phyloP scores from a whole-genome alignment of 2,888 invertebrate species.

The Athalia rosae region DNA sequence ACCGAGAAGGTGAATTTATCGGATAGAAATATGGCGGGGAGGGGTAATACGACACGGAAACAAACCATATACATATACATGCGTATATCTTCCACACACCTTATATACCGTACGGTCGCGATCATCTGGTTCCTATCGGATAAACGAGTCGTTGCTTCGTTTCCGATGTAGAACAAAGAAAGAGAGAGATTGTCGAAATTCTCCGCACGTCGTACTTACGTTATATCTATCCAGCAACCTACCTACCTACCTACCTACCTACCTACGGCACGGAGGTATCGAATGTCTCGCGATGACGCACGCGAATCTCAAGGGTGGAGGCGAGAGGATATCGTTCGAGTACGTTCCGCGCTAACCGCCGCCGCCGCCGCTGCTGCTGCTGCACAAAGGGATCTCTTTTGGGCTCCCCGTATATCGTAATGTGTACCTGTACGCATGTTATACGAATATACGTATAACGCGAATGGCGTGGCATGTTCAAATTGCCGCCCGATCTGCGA shows the following conservation, averaged over 20 bases:
- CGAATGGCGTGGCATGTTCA: too few species aligned
- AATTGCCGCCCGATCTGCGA: too few species aligned
- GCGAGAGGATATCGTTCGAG: not conserved
- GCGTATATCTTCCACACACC: too few species aligned
- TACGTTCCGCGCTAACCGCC: not conserved
- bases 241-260: not conserved
- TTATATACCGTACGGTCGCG: conserved; percentile 1
- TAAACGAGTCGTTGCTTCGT: conserved; percentile 15
- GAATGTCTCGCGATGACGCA: conserved; percentile 34
- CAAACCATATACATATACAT: not conserved
- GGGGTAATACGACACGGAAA: conserved; percentile 7
- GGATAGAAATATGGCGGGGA: not conserved
- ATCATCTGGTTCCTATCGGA: conserved; percentile 11
- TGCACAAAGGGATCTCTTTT: not conserved
- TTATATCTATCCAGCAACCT: not conserved
- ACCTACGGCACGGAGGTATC: conserved; percentile 17
- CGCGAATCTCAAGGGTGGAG: conserved; percentile 15
- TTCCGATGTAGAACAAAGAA: conserved; percentile 5
- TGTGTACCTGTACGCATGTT: too few species aligned
- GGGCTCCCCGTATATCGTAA: too few species aligned
- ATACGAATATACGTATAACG: too few species aligned
- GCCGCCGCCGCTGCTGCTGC: not conserved
- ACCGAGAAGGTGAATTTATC: conserved; percentile 11
- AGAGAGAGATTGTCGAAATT: not conserved
- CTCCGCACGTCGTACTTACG: too few species aligned